These are phyloP conservation scores for Tadarida brasiliensis DNA, from an alignment of 2,797 vertebrate genomes.

Conservation along the genomic window DNA sequence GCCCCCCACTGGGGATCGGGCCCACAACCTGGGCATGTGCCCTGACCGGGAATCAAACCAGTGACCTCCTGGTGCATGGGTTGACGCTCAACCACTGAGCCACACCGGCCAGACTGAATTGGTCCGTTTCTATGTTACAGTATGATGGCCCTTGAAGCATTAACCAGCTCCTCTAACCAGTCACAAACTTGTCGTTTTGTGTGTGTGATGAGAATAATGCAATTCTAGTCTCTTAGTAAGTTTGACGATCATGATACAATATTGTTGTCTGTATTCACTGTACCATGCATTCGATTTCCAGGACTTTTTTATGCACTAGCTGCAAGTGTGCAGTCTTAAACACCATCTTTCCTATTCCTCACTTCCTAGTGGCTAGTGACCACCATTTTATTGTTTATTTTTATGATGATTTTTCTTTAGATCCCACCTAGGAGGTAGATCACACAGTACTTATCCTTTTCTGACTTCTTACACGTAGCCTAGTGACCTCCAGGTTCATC, in stretches of 20 bases:
- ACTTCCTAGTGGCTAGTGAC: fast-evolving
- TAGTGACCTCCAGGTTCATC: not conserved
- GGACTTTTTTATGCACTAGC: fast-evolving
- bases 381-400: not conserved
- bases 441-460: not conserved
- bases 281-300: not conserved
- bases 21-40: no score
- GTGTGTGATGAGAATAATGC: no score
- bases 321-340: no score
- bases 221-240: not conserved
- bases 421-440: not conserved
- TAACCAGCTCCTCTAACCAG: fast-evolving
- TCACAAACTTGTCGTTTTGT: fast-evolving
- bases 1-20: no score
- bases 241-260: no score
- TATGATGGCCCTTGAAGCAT: fast-evolving
- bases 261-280: fast-evolving
- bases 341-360: not conserved
- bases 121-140: no score
- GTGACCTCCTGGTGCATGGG: no score
- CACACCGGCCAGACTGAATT: no score
- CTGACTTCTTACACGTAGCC: not conserved
- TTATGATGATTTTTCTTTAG: not conserved
- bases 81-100: no score
- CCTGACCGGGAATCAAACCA: no score